Evolutionary conservation across 2,797 vertebrate species (phyloP), one percentile per base, ranked within the genome.

Genomic region (Fundulus diaphanus): DNA sequence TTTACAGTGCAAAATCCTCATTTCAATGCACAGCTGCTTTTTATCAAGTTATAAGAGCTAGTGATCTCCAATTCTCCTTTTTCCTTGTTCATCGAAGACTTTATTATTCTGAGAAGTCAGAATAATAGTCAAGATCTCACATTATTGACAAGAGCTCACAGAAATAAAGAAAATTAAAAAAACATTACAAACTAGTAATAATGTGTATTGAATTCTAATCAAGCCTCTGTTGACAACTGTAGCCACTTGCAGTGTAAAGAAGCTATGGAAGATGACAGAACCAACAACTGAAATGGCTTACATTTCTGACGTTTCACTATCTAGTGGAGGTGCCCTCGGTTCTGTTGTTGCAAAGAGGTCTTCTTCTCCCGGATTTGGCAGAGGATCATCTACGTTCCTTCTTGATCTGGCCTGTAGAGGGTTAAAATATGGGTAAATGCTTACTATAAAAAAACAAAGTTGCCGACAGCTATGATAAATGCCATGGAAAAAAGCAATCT

Each of bases 231-330:
- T 33, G 3, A 16, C 35, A 18, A 61, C 0, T 37, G 9, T 27
- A 20, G 33, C 3, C 59, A 63, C 18, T 63, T 63, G 59, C 20
- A 63, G 35, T 4, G 20, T 24, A 8, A 24, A 66, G 37, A 66
- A 16, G 6, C 40, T 42, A 37, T 44, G 12, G 13, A 27, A 51
- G 57, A 67, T 1, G 24, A 16, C 11, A 46, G 6, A 11, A 67
- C 5, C 16, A 24, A 46, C 13, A 72, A 31, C n/a, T 44, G 65
- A 18, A 56, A 1, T 1, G 5, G 2, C 89, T 86, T 86, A 96
- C 95, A 90, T 96, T 92, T 96, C 94, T 77, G 92, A 90, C 57
- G 85, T 82, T 80, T 94, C 92, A 72, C 82, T 79, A 51, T 94
- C 90, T 90, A 89, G 78, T 2, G 87, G 90, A 35, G 91, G 85